These are phyloP conservation scores for Halisarca cf. caerulea DNA, from an alignment of 37 sponge, comb jelly and placozoan genomes.

Conservation along the genomic window DNA sequence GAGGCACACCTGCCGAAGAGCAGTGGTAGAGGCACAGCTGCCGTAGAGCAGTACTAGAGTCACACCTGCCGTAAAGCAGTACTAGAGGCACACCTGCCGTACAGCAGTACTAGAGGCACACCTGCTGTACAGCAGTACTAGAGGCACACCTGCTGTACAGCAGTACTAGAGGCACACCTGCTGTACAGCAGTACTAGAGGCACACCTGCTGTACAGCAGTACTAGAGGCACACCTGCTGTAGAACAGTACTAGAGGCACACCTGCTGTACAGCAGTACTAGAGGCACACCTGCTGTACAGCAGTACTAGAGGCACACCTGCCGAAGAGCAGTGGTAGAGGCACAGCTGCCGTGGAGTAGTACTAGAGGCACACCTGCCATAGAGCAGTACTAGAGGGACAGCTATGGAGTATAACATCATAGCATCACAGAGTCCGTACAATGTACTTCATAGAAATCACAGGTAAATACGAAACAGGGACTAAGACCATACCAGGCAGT, in stretches of 20 bases:
- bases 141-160: not conserved
- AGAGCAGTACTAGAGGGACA: conserved; percentile 6
- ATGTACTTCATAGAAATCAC: too few relatives aligned
- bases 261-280: not conserved
- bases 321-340: conserved; percentile 14
- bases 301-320: conserved; percentile 15
- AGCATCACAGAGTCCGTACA: too few relatives aligned
- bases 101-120: conserved; percentile 2
- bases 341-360: not conserved
- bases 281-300: not conserved
- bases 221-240: conserved; percentile 11
- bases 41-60: conserved; percentile 8
- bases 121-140: not conserved
- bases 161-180: conserved; percentile 4
- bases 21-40: conserved; percentile 15
- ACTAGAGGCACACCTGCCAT: conserved; percentile 12
- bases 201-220: not conserved
- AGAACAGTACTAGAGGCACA: not conserved
- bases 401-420: too few relatives aligned
- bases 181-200: not conserved
- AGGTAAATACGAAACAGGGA: too few relatives aligned
- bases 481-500: not conserved
- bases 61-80: not conserved
- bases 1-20: not conserved
- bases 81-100: not conserved